Evolutionary conservation across 2,113 vertebrate species (phyloP).

Genomic region (Pipra filicauda): DNA sequence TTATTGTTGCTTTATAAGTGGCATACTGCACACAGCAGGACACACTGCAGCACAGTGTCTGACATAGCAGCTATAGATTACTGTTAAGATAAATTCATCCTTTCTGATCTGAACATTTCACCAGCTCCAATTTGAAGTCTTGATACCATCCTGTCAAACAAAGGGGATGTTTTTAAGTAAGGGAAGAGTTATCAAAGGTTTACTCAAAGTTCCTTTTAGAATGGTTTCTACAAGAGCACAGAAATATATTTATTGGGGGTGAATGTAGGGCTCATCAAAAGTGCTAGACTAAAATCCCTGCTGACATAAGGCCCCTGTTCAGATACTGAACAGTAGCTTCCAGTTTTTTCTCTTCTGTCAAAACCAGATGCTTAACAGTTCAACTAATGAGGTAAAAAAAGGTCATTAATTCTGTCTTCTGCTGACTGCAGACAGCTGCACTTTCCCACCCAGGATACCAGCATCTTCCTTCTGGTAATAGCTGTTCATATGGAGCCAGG

Average conservation of each 20-base stretch:
- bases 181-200: conserved; percentile 44
- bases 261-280: conserved; percentile 33
- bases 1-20: conserved; percentile 23
- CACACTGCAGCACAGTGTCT: neutral
- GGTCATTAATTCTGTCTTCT: neutral
- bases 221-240: neutral
- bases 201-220: conserved; percentile 32
- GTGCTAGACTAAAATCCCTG: neutral
- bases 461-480: neutral
- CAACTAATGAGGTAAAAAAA: conserved; percentile 20
- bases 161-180: conserved; percentile 36
- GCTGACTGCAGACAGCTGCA: neutral
- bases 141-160: neutral
- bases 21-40: conserved; percentile 37
- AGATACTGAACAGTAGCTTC: neutral
- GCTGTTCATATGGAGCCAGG: accelerated
- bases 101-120: conserved; percentile 27
- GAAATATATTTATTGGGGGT: neutral
- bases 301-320: neutral
- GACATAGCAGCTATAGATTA: conserved; percentile 43
- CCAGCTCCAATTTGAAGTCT: conserved; percentile 26
- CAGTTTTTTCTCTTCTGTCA: neutral
- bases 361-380: neutral
- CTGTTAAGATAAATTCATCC: conserved; percentile 40
- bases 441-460: neutral